These are phyloP conservation scores for Drosophila obscura DNA, from an alignment of 1,140 invertebrate species.

Conservation along the genomic window DNA sequence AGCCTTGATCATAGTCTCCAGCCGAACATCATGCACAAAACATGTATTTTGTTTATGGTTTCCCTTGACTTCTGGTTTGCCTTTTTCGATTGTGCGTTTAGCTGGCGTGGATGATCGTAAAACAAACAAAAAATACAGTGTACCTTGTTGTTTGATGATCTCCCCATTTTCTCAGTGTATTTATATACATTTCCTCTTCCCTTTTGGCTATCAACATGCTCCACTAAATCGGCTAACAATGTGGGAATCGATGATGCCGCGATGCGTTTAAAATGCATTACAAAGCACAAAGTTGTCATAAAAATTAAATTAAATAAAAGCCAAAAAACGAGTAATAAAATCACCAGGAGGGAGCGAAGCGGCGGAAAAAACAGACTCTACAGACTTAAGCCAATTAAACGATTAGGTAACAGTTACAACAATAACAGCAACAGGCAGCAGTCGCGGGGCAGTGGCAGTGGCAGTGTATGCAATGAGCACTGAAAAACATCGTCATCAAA, in stretches of 20 bases:
- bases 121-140: constrained; percentile 5
- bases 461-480: constrained; percentile 42
- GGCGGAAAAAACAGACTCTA: constrained; percentile 29
- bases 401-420: constrained; percentile 80
- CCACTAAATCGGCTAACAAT: constrained; percentile 58
- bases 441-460: constrained; percentile 22
- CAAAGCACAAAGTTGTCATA: constrained; percentile 75
- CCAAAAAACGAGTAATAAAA: constrained; percentile 30
- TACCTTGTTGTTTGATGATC: background rate
- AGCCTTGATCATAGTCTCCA: too few relatives aligned
- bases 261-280: constrained; percentile 75
- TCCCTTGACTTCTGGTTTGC: too few relatives aligned
- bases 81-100: too few relatives aligned
- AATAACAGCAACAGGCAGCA: constrained; percentile 22
- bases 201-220: constrained; percentile 37
- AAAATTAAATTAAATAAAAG: constrained; percentile 75
- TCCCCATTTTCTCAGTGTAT: background rate
- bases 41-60: too few relatives aligned
- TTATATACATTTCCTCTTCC: constrained; percentile 26
- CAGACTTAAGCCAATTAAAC: constrained; percentile 80
- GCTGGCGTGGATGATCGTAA: too few relatives aligned
- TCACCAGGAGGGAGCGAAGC: constrained; percentile 3
- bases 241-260: constrained; percentile 57
- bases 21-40: too few relatives aligned
- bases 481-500: constrained; percentile 46